Evolutionary conservation across 2,113 vertebrate species (phyloP).

Genomic region (Ochotona princeps): DNA sequence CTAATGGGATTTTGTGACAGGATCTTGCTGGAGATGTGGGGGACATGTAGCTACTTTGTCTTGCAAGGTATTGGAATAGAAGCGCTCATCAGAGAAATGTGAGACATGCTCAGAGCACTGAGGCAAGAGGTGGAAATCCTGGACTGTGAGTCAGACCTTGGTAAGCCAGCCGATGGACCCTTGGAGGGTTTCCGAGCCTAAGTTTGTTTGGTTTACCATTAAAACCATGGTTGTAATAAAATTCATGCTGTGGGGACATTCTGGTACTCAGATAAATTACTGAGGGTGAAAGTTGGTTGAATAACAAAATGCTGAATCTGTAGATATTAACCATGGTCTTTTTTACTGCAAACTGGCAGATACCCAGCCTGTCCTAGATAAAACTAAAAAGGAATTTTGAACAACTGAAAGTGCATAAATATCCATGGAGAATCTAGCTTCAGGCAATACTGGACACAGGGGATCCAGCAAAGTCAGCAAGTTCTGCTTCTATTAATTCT

Average conservation of each 20-base stretch:
- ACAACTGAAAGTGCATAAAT: neutral
- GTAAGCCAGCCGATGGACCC: neutral
- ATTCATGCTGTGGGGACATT: neutral
- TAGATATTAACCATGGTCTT: neutral
- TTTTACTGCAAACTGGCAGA: neutral
- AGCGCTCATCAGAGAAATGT: neutral
- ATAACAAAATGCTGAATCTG: neutral
- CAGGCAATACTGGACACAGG: neutral
- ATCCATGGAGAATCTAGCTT: neutral
- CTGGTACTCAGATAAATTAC: neutral
- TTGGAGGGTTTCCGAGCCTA: neutral
- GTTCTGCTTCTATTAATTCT: neutral
- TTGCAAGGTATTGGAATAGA: neutral
- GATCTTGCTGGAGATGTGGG: neutral
- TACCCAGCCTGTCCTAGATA: neutral
- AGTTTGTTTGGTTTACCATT: neutral
- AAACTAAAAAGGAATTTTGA: neutral
- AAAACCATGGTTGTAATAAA: neutral
- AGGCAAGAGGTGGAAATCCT: neutral
- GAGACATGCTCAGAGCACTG: neutral
- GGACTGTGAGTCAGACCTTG: neutral
- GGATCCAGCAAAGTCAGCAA: neutral
- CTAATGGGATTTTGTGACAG: neutral
- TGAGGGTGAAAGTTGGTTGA: neutral
- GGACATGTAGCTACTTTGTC: neutral